These are phyloP conservation scores for Hippopotamus amphibius DNA, from an alignment of 2,113 vertebrate genomes.

Conservation along the genomic window DNA sequence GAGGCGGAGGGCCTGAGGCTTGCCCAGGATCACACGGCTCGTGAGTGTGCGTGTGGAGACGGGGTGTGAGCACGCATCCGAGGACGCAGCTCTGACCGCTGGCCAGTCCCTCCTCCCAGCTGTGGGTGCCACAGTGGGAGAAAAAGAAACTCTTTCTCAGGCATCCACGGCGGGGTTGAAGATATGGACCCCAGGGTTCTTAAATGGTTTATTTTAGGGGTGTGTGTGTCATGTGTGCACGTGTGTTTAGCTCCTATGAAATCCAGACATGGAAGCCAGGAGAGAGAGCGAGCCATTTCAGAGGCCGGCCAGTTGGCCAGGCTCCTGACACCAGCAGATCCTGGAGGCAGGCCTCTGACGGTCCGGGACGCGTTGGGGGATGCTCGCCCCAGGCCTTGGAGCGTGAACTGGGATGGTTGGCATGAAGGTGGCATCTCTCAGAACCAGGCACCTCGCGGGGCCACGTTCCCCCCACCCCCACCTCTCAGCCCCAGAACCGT, in stretches of 20 bases:
- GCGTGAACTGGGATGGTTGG: neutral
- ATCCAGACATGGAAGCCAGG: neutral
- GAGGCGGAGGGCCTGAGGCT: neutral
- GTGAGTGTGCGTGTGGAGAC: too few species aligned
- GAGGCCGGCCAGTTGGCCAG: neutral
- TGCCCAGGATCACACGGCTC: neutral
- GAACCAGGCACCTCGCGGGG: neutral
- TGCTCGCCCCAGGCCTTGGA: neutral
- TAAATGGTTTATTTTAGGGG: too few species aligned
- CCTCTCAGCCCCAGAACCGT: neutral
- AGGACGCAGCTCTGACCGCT: too few species aligned
- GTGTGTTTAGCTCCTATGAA: neutral
- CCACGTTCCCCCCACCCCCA: neutral
- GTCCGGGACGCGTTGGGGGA: neutral
- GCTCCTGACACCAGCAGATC: neutral
- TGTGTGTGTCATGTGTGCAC: too few species aligned
- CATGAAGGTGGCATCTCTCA: neutral
- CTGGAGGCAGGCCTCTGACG: neutral
- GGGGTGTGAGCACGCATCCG: accelerated
- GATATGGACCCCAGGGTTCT: neutral
- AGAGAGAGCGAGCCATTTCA: neutral
- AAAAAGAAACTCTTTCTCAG: neutral
- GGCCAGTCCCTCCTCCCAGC: too few species aligned
- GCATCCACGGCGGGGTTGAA: accelerated
- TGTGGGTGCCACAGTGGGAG: neutral